Evolutionary conservation across 2,113 vertebrate species (phyloP).

Genomic region (Erpornis zantholeuca): DNA sequence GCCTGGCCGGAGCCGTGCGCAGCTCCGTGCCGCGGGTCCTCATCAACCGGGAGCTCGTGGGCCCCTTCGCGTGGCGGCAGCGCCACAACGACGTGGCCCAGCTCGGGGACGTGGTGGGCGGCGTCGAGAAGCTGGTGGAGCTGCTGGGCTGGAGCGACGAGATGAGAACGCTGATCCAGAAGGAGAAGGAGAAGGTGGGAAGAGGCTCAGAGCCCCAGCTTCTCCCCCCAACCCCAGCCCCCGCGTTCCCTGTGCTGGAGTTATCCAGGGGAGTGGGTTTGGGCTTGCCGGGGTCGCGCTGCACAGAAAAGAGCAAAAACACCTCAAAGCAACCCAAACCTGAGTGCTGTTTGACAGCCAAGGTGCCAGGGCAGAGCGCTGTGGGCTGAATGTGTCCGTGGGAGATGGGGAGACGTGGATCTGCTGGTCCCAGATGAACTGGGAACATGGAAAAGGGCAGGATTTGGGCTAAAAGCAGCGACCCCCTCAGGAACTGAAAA

Average conservation of each 20-base stretch:
- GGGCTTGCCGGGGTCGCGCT: neutral
- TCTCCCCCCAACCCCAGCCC: neutral
- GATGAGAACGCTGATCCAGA: slow-evolving; percentile 73
- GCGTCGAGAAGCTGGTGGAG: slow-evolving; percentile 79
- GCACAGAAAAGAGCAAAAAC: neutral
- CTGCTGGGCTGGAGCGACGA: slow-evolving; percentile 84
- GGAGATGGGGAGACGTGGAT: accelerated
- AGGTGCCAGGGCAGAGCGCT: neutral
- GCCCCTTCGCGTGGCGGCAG: slow-evolving; percentile 74
- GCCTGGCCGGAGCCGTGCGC: slow-evolving; percentile 79
- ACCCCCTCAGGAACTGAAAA: neutral
- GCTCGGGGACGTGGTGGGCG: slow-evolving; percentile 83
- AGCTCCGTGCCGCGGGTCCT: slow-evolving; percentile 84
- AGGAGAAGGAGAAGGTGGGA: slow-evolving; percentile 71
- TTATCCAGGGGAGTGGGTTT: neutral
- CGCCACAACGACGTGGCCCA: slow-evolving; percentile 76
- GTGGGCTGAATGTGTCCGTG: neutral
- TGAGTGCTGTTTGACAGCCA: neutral
- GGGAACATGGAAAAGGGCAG: neutral
- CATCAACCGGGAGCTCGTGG: slow-evolving; percentile 88
- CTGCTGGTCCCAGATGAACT: neutral
- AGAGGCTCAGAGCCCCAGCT: neutral
- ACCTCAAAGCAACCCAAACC: neutral
- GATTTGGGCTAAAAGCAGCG: neutral
- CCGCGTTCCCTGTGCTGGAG: accelerated